phyloP scores from a whole-genome alignment of 2,113 vertebrate genomes.

The Spermophilus dauricus region DNA sequence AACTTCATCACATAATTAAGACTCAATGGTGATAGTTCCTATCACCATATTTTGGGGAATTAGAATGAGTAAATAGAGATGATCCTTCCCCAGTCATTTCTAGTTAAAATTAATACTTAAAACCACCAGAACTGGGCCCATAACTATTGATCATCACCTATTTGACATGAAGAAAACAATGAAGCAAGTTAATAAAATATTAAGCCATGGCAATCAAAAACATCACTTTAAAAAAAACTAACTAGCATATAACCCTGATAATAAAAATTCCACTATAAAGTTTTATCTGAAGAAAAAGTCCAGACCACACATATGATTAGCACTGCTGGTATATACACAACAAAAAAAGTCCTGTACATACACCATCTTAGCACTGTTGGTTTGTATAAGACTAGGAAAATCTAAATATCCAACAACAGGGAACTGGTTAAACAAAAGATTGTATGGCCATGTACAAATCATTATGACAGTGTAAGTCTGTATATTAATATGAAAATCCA shows the following conservation, averaged over 20 bases:
- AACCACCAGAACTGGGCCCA: not conserved
- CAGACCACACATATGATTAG: not conserved
- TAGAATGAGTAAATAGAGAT: not conserved
- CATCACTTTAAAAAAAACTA: not conserved
- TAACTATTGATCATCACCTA: not conserved
- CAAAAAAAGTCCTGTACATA: too few relatives aligned
- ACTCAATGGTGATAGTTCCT: not conserved
- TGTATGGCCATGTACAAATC: not conserved
- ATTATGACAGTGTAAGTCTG: not conserved
- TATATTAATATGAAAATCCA: not conserved
- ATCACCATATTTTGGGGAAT: not conserved
- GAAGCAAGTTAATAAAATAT: not conserved
- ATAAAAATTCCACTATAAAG: not conserved
- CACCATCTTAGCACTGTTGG: not conserved
- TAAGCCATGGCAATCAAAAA: not conserved
- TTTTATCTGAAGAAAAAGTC: not conserved
- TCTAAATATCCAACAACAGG: not conserved
- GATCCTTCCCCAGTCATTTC: not conserved
- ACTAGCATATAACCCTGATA: not conserved
- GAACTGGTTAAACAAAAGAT: not conserved
- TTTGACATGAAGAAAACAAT: too few relatives aligned
- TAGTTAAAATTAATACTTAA: not conserved
- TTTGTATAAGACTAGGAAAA: not conserved
- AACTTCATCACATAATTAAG: not conserved
- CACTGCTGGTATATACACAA: too few relatives aligned